Percentiles rank a stretch among this genome's conserved stretches.
These are phyloP conservation scores for Platerodrilus igneus DNA, from an alignment of 2,888 invertebrate species.

Conservation along the genomic window DNA sequence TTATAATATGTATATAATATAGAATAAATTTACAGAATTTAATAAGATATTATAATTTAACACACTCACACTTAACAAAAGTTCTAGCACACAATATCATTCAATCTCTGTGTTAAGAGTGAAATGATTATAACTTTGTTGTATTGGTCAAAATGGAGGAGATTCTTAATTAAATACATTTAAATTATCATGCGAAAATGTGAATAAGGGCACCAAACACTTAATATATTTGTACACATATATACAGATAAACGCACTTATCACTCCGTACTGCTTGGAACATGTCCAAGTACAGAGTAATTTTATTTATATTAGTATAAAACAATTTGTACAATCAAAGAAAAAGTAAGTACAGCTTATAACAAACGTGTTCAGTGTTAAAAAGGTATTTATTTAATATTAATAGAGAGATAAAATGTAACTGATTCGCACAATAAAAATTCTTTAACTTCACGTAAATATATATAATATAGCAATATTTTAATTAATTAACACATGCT, in stretches of 20 bases:
- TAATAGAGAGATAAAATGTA: conserved; percentile 39
- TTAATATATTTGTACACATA: conserved; percentile 25
- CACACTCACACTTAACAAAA: conserved; percentile 45
- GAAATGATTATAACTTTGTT: conserved; percentile 12
- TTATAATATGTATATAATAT: conserved; percentile 47
- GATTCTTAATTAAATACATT: conserved; percentile 21
- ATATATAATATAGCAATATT: conserved; percentile 42
- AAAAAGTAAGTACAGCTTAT: conserved; percentile 63
- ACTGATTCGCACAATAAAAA: conserved; percentile 38
- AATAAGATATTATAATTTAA: conserved; percentile 43
- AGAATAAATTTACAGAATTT: conserved; percentile 50
- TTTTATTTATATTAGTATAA: conserved; percentile 39
- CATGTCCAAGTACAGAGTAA: conserved; percentile 27
- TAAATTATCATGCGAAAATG: conserved; percentile 20
- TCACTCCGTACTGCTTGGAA: conserved; percentile 13
- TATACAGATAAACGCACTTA: conserved; percentile 24
- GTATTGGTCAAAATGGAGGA: conserved; percentile 20
- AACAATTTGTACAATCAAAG: conserved; percentile 68
- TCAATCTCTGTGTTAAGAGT: conserved; percentile 7
- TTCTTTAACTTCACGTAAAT: conserved; percentile 33
- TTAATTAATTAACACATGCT: conserved; percentile 43
- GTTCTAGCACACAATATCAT: conserved; percentile 33
- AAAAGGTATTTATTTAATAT: too few relatives aligned
- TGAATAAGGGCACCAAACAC: conserved; percentile 23
- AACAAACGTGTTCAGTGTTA: too few relatives aligned